phyloP scores from a whole-genome alignment of 2,113 vertebrate genomes.

The Bufo bufo region DNA sequence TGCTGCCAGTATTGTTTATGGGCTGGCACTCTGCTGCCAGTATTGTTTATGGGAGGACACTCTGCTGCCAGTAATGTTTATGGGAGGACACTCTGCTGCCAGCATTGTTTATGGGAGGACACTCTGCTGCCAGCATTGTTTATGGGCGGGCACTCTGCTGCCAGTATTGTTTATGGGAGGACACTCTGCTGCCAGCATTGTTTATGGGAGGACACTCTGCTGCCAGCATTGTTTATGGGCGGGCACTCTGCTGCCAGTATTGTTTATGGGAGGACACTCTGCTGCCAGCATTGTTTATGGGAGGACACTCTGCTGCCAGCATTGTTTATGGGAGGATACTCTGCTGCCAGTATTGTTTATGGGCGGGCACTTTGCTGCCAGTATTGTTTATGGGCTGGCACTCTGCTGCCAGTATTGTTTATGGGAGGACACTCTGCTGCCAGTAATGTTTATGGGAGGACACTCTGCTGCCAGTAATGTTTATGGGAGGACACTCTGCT shows the following conservation, averaged over 20 bases:
- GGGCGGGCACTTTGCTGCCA: background rate
- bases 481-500: too few species aligned
- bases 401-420: background rate
- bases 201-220: background rate
- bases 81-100: background rate
- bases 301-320: background rate
- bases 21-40: too few species aligned
- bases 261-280: background rate
- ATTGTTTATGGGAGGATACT: background rate
- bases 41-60: background rate
- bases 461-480: too few species aligned
- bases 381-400: background rate
- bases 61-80: background rate
- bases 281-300: background rate
- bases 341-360: background rate
- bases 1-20: background rate
- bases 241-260: background rate
- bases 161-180: background rate
- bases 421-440: background rate
- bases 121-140: background rate
- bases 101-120: background rate
- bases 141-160: background rate
- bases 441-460: background rate
- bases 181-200: background rate
- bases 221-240: background rate